Conservation (phyloP, 2,113 vertebrate genomes). For the Falcunculus frontatus region DNA sequence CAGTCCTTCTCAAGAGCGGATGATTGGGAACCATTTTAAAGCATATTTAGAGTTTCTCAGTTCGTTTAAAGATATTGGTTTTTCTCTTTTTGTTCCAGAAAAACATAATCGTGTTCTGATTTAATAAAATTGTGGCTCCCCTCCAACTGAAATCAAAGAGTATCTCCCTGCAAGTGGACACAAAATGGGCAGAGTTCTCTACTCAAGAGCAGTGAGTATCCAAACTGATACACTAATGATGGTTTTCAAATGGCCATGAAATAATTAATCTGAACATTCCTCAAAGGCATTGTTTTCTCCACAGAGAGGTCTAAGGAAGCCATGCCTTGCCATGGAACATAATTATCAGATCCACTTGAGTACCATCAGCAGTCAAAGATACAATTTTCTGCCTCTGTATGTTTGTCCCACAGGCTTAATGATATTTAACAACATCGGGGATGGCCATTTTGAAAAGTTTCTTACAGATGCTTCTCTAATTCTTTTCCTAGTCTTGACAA, state of each 20-base stretch:
- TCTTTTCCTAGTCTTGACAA: not conserved
- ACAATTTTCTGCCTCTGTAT: not conserved
- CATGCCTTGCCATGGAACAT: not conserved
- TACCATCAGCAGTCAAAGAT: not conserved
- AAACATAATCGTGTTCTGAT: not conserved
- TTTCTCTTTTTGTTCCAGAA: not conserved
- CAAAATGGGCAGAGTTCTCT: not conserved
- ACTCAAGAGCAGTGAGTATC: not conserved
- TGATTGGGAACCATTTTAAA: not conserved
- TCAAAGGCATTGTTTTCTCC: not conserved
- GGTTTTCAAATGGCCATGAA: not conserved
- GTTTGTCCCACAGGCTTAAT: not conserved
- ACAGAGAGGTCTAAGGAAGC: not conserved
- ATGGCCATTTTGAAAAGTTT: not conserved
- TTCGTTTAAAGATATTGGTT: not conserved
- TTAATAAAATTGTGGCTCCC: not conserved
- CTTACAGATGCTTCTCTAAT: not conserved
- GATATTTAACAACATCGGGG: not conserved
- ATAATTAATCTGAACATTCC: not conserved
- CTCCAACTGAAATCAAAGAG: not conserved
- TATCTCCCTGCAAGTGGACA: not conserved
- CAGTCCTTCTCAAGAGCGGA: not conserved
- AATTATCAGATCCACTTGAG: not conserved
- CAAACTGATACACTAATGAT: not conserved
- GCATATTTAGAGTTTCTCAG: not conserved